These are phyloP conservation scores for Trissonchulus sp. DNA, from an alignment of 2,888 invertebrate species.

Conservation along the genomic window DNA sequence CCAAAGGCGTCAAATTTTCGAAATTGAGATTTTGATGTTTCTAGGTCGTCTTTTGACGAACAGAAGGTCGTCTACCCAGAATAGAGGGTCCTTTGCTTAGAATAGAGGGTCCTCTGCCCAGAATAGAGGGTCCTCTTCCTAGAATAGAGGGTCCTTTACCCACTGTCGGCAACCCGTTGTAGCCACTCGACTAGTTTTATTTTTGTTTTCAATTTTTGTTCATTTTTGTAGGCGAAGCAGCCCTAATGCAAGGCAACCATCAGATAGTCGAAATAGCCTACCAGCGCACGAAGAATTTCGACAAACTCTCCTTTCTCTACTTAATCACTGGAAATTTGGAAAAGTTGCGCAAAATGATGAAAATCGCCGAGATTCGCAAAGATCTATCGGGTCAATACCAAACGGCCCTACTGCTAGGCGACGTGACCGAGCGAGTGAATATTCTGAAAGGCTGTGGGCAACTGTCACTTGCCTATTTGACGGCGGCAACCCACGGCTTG, in stretches of 20 bases:
- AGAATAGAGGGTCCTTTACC: too few species aligned
- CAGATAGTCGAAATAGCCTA: conserved; percentile 96
- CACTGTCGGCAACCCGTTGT: too few species aligned
- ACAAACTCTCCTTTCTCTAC: conserved; percentile 93
- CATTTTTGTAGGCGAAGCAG: conserved; percentile 62
- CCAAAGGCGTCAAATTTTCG: too few species aligned
- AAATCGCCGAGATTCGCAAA: conserved; percentile 96
- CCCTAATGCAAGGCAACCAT: conserved; percentile 61
- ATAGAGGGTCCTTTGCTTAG: too few species aligned
- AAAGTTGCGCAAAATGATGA: conserved; percentile 95
- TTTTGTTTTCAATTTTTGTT: too few species aligned
- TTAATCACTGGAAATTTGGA: conserved; percentile 95
- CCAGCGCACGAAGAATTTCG: conserved; percentile 97
- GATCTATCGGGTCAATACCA: conserved; percentile 95
- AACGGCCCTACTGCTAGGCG: conserved; percentile 82
- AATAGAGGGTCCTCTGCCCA: too few species aligned
- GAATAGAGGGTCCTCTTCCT: too few species aligned
- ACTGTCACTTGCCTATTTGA: conserved; percentile 73
- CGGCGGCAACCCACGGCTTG: conserved; percentile 84
- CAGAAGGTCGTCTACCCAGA: too few species aligned
- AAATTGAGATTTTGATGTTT: too few species aligned
- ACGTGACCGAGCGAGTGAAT: conserved; percentile 77
- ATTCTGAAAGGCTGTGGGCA: conserved; percentile 63
- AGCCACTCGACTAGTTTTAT: too few species aligned
- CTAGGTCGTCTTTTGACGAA: too few species aligned